Base-by-base conservation (phyloP, 1,140 invertebrate species). In the Atta cephalotes region DNA sequence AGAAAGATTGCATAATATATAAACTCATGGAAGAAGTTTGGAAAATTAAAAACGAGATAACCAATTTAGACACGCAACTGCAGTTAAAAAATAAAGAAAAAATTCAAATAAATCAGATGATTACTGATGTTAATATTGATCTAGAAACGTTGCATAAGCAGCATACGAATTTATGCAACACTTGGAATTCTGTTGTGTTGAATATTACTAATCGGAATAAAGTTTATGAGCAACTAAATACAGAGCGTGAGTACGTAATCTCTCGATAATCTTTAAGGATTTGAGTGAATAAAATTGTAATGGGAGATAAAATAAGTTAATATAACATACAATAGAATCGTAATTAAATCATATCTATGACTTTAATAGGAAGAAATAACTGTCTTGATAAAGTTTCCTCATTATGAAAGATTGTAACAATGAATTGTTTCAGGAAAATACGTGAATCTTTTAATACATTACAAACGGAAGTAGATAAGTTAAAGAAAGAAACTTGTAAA, bases 161-260 rank as follows among this genome's bases (percentile, higher is more conserved):
- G 87, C 96, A 97, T 86, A 96, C 96, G 51, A 96, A 96, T 21
- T 94, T 98, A 3, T 95, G 97, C 58, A 96, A 96, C 90, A 95
- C 97, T 12, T 98, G 97, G 97, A 97, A 97, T 91, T 96, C 96
- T 10, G 96, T 97, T 25, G 95, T 98, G 28, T 94, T 96, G 6
- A 96, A 96, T 78, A 97, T 98, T 86, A 95, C 96, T 53, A 96
- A 97, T 62, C 93, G 97, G 58, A 97, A 98, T 92, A 96, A 96
- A 92, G 96, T 97, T 6, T 95, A 96, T 70, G 95, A 96, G 86
- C 96, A 96, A 88, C 95, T 97, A 3, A 93, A 94, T 35, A 90
- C 95, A 81, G 96, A 97, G 88, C 95, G 96, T 90, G 94, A 92
- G 97, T 97, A 94, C 94, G 93, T 93, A 72, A 70, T 71, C 2